Evolutionary conservation across 2,888 invertebrate genomes (phyloP).

Genomic region (Ormyrus rosae): DNA sequence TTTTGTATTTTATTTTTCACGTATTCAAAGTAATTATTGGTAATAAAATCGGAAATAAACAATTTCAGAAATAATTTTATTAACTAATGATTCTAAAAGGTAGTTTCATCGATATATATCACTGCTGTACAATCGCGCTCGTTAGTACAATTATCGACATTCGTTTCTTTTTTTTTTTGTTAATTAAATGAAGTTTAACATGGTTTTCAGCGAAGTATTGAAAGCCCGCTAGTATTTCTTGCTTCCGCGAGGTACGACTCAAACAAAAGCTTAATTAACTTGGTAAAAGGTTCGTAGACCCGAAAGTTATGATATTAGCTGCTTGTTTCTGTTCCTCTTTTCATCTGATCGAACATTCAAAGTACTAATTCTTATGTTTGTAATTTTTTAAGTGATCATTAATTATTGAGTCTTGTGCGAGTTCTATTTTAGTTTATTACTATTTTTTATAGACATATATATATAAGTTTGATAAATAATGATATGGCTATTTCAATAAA

Average conservation of each 20-base stretch:
- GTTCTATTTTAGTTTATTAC: too few relatives aligned
- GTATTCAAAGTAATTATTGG: too few relatives aligned
- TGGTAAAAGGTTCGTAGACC: slow-evolving; percentile 33
- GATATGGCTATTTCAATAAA: too few relatives aligned
- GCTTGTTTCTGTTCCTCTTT: not conserved
- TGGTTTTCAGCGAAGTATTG: not conserved
- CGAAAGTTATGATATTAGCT: slow-evolving; percentile 16
- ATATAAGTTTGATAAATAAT: too few relatives aligned
- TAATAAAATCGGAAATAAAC: too few relatives aligned
- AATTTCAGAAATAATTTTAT: too few relatives aligned
- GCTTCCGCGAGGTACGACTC: slow-evolving; percentile 10
- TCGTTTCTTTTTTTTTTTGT: slow-evolving; percentile 10
- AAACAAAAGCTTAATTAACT: slow-evolving; percentile 35
- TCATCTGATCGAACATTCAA: not conserved
- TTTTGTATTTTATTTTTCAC: too few relatives aligned
- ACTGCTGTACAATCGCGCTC: not conserved
- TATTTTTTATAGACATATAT: too few relatives aligned
- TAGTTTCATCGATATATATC: too few relatives aligned
- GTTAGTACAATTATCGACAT: not conserved
- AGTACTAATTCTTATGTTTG: not conserved
- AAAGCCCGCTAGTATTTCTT: slow-evolving; percentile 22
- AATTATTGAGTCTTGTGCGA: too few relatives aligned
- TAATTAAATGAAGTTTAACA: slow-evolving; percentile 32
- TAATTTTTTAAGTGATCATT: too few relatives aligned
- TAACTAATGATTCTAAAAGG: too few relatives aligned